Percentiles rank a stretch among this genome's conserved stretches.
Conservation (phyloP, 1,140 invertebrate species). For the Chironomus striatipennis region DNA sequence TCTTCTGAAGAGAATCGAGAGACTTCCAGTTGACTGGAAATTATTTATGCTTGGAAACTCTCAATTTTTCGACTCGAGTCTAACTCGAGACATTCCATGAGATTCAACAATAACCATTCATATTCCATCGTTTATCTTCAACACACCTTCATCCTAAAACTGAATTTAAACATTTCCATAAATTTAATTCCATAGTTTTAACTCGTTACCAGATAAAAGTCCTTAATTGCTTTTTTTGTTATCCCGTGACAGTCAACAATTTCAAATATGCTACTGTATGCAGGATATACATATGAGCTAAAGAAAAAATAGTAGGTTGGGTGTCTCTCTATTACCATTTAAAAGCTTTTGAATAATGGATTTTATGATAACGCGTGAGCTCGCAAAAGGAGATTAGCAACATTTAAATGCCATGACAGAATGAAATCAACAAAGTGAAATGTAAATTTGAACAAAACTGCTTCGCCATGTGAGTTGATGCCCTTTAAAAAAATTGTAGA, state of each 20-base stretch:
- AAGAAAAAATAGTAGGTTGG: neutral
- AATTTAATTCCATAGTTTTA: no score
- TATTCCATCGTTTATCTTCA: no score
- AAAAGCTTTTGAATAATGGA: slow-evolving; percentile 19
- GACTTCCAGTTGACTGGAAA: no score
- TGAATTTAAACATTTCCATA: no score
- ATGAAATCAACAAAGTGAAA: neutral
- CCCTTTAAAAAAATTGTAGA: neutral
- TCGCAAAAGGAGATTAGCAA: slow-evolving; percentile 4
- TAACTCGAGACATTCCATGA: no score
- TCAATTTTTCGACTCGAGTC: no score
- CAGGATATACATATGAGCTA: neutral
- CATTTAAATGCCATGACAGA: neutral
- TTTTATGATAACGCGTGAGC: slow-evolving; percentile 9
- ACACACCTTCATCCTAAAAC: no score
- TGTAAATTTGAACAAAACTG: neutral
- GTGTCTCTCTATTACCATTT: slow-evolving; percentile 8
- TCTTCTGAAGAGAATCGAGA: no score
- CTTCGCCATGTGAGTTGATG: neutral
- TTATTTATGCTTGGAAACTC: no score
- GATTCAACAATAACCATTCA: no score
- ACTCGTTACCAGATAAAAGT: no score
- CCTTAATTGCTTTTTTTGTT: slow-evolving; percentile 5
- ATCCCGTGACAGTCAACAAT: neutral
- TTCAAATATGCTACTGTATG: neutral